Evolutionary conservation across 2,113 vertebrate genomes (phyloP).

Genomic region (Choloepus hoffmanni): DNA sequence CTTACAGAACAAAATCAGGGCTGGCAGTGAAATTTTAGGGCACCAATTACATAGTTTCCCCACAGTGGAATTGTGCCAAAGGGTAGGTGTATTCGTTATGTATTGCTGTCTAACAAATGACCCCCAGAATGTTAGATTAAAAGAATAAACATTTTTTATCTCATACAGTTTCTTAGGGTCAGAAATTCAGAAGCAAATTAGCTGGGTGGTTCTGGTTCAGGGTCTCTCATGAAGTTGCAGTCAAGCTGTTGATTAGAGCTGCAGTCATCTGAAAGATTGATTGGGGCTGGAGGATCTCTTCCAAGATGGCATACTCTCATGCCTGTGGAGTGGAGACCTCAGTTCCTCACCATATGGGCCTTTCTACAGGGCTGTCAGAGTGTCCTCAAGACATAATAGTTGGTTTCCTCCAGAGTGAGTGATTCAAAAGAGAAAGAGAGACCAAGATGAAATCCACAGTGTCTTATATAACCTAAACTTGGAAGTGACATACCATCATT

Average conservation of each 20-base stretch:
- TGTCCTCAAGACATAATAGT: not conserved
- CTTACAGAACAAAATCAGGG: slow-evolving; percentile 20
- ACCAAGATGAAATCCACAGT: not conserved
- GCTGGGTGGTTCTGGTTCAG: not conserved
- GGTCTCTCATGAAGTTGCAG: not conserved
- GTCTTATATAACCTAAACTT: slow-evolving; percentile 9
- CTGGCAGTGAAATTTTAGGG: not conserved
- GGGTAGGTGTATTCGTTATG: not conserved
- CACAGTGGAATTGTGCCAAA: not conserved
- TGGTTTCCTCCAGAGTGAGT: slow-evolving; percentile 10
- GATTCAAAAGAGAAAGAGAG: not conserved
- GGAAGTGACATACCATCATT: not conserved
- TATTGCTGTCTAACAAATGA: not conserved
- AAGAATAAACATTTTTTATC: not conserved
- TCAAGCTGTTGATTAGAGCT: not conserved
- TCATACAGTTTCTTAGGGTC: not conserved
- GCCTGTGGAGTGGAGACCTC: not conserved
- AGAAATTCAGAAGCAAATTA: slow-evolving; percentile 17
- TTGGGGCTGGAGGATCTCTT: not conserved
- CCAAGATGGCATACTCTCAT: not conserved
- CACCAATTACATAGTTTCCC: not conserved
- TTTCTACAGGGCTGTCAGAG: not conserved
- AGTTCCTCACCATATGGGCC: not conserved
- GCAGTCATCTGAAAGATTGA: not conserved
- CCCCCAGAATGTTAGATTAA: not conserved